phyloP scores from a whole-genome alignment of 2,797 vertebrate species.

The Thunnus albacares region DNA sequence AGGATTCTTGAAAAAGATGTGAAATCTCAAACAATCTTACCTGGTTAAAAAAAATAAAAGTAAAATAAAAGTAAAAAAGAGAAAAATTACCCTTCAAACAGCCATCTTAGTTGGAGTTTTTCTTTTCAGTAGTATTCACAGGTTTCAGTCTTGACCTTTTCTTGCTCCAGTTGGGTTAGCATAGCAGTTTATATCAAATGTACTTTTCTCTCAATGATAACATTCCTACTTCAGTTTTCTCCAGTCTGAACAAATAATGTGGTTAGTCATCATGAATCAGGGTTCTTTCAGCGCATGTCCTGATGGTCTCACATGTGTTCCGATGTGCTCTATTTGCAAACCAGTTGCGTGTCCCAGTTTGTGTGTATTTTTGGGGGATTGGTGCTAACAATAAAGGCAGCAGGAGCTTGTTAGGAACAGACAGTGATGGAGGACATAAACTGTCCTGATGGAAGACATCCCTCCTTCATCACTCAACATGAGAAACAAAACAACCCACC shows the following conservation, averaged over 20 bases:
- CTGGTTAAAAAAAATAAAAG: too few species aligned
- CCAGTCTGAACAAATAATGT: slow-evolving; percentile 30
- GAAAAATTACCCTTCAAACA: too few species aligned
- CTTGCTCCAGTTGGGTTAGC: background rate
- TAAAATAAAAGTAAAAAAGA: too few species aligned
- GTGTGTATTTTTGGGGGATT: background rate
- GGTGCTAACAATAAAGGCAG: slow-evolving; percentile 15
- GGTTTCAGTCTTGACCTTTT: background rate
- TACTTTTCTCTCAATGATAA: background rate
- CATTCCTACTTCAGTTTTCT: background rate
- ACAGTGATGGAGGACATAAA: slow-evolving; percentile 49
- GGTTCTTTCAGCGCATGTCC: background rate
- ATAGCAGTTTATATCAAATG: background rate
- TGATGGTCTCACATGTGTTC: background rate
- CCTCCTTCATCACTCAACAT: background rate
- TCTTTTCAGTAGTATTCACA: background rate
- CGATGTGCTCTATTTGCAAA: background rate
- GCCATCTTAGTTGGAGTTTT: background rate
- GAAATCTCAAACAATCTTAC: too few species aligned
- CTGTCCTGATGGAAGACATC: slow-evolving; percentile 1
- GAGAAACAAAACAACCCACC: slow-evolving; percentile 10
- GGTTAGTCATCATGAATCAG: slow-evolving; percentile 2
- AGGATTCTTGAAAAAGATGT: too few species aligned
- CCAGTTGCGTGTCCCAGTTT: background rate
- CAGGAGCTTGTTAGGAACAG: slow-evolving; percentile 48